Conservation (phyloP, 2,113 vertebrate genomes). For the Tylochromis polylepis region DNA sequence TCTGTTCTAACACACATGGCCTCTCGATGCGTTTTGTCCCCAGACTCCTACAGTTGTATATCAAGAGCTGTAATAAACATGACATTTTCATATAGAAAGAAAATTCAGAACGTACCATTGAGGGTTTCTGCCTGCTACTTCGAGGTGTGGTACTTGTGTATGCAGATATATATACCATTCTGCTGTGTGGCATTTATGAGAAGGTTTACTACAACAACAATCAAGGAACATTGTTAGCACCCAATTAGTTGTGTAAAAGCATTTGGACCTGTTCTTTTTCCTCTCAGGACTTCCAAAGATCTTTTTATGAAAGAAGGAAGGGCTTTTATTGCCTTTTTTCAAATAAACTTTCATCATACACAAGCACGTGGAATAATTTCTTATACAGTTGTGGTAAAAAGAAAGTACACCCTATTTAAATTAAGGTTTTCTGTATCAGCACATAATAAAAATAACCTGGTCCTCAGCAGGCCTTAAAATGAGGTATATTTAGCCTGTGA, state of each 20-base stretch:
- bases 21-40: background rate
- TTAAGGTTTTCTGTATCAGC: background rate
- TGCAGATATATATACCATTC: constrained; percentile 29
- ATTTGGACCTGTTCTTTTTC: constrained; percentile 26
- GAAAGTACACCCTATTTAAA: background rate
- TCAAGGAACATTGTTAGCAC: constrained; percentile 65
- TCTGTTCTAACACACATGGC: background rate
- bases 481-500: background rate
- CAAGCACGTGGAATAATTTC: background rate
- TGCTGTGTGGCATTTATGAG: constrained; percentile 59
- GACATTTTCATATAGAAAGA: background rate
- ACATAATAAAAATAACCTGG: background rate
- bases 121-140: background rate
- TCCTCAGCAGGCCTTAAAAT: background rate
- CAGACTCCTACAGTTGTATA: background rate
- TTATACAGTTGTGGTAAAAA: background rate
- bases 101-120: background rate
- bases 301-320: background rate
- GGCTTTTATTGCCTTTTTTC: background rate
- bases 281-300: background rate
- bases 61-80: background rate
- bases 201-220: constrained; percentile 65
- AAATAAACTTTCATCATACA: background rate
- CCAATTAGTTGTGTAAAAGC: constrained; percentile 55
- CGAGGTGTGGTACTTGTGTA: background rate